Conservation (phyloP, 2,113 vertebrate genomes). For the Hemicordylus capensis region DNA sequence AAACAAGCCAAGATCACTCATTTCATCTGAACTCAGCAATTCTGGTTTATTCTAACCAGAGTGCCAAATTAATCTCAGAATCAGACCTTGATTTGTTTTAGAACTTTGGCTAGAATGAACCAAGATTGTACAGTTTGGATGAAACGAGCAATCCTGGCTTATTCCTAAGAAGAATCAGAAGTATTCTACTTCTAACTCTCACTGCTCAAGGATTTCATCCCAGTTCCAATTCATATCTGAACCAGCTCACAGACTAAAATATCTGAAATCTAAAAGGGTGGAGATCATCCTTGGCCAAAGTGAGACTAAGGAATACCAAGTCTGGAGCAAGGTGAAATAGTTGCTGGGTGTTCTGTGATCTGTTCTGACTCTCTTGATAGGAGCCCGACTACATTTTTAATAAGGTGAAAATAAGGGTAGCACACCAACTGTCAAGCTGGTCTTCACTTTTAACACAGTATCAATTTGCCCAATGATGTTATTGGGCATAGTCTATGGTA, state of each 20-base stretch:
- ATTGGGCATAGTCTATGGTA: not conserved
- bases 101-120: too few species aligned
- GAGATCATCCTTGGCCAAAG: slow-evolving; percentile 28
- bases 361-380: slow-evolving; percentile 18
- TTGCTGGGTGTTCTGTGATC: not conserved
- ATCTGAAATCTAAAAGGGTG: slow-evolving; percentile 17
- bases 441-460: not conserved
- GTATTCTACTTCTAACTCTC: too few species aligned
- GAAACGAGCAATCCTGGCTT: too few species aligned
- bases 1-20: too few species aligned
- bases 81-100: too few species aligned
- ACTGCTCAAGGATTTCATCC: too few species aligned
- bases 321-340: slow-evolving; percentile 17
- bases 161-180: too few species aligned
- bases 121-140: too few species aligned
- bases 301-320: slow-evolving; percentile 16
- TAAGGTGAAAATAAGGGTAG: not conserved
- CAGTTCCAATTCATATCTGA: too few species aligned
- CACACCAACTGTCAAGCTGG: not conserved
- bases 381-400: not conserved
- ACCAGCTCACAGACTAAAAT: not conserved
- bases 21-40: too few species aligned
- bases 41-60: too few species aligned
- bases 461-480: not conserved
- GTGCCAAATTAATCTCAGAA: too few species aligned